Evolutionary conservation across 2,113 vertebrate species (phyloP).

Genomic region (Ammodytes marinus): DNA sequence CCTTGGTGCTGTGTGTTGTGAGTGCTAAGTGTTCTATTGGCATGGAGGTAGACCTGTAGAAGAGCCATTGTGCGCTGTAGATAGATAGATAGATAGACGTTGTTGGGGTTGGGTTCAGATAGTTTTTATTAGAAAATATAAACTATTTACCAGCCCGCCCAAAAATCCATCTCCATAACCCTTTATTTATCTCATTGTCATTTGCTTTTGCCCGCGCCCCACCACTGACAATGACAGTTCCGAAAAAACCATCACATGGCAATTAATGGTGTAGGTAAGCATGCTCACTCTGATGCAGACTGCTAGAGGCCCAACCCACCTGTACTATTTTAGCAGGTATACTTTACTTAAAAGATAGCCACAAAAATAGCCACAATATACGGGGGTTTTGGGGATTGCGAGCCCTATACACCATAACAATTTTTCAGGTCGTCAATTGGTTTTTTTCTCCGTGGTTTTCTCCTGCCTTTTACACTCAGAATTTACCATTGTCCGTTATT

Average conservation of each 20-base stretch:
- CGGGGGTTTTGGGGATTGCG: slow-evolving; percentile 40
- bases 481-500: slow-evolving; percentile 70
- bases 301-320: slow-evolving; percentile 62
- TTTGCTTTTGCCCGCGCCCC: slow-evolving; percentile 67
- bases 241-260: slow-evolving; percentile 56
- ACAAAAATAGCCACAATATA: slow-evolving; percentile 11
- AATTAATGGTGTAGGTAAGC: slow-evolving; percentile 64
- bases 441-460: slow-evolving; percentile 72
- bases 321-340: slow-evolving; percentile 31
- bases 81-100: slow-evolving; percentile 30
- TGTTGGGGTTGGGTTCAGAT: slow-evolving; percentile 65
- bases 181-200: slow-evolving; percentile 68
- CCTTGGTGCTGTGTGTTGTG: slow-evolving; percentile 43
- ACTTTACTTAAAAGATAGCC: slow-evolving; percentile 2
- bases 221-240: slow-evolving; percentile 68
- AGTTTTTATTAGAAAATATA: slow-evolving; percentile 33
- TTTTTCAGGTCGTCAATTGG: slow-evolving; percentile 58
- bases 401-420: slow-evolving; percentile 30
- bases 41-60: slow-evolving; percentile 70
- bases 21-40: slow-evolving; percentile 54
- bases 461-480: slow-evolving; percentile 61
- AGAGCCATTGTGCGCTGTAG: slow-evolving; percentile 57
- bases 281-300: slow-evolving; percentile 75
- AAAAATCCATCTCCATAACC: slow-evolving; percentile 67
- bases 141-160: slow-evolving; percentile 21